Base-by-base conservation (phyloP, 2,797 vertebrate genomes). In the Anguilla anguilla region DNA sequence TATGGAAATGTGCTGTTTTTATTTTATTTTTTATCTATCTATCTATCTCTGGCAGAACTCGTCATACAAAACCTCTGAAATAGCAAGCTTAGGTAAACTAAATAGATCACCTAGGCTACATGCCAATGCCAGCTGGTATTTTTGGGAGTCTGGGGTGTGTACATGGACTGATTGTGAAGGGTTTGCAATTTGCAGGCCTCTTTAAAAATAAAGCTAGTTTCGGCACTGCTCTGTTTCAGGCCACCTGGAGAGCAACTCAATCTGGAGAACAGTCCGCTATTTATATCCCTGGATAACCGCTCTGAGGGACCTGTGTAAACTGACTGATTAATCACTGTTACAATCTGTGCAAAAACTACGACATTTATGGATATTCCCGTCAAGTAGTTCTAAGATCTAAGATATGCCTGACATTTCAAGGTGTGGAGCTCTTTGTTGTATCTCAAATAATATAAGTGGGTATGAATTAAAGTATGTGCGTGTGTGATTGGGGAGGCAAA, bases 401-500 rank as follows among this genome's bases (percentile, higher is more conserved):
- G 22, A 25, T n/a, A 67, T 67, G 22, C 61, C 25, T 25, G 61
- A n/a, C 3, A 25, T 25, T 67, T 67, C 25, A 67, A 67, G 3
- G n/a, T 67, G 61, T 67, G 61, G 61, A 67, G 61, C 25, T 67
- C 19, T 64, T 22, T 64, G 6, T 64, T 57, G 2, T 57, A 17
- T 57, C 11, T 57, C 3, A 15, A 57, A 19, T 53, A 53, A 53
- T 53, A 7, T 53, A 53, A 11, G 86, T 86, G 86, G 5, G 69
- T 28, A 10, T 7, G 31, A 28, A 31, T 28, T 85, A 83, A 85
- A 90, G 86, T 51, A 53, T 86, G 88, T 89, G 87, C 84, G 84
- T 83, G 25, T 82, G 59, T 35, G 86, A 91, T 89, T 89, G 86
- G 79, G 83, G 88, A 89, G 86, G 86, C 53, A 7, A 87, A 57